Evolutionary conservation across 64 coral and sea anemone species (phyloP).

Genomic region (Anthopleura sola): DNA sequence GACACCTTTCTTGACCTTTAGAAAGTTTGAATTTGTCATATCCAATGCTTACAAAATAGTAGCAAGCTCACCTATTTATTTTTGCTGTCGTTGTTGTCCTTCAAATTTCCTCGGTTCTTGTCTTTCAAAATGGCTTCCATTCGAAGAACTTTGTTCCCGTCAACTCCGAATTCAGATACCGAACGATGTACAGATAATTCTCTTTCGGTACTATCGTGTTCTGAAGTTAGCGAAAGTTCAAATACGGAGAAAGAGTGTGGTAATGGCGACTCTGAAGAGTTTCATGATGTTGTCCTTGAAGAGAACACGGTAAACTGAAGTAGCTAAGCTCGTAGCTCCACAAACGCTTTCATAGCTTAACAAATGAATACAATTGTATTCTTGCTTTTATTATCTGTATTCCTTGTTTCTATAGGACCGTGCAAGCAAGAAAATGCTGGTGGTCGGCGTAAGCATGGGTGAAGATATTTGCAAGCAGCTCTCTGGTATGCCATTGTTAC

Average conservation of each 20-base stretch:
- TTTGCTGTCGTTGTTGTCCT: not conserved
- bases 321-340: no score
- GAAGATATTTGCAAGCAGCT: conserved; percentile 5
- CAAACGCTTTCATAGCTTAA: no score
- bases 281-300: not conserved
- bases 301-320: not conserved
- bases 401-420: not conserved
- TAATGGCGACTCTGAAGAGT: not conserved
- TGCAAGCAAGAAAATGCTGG: conserved; percentile 40
- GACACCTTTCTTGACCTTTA: not conserved
- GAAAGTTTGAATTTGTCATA: not conserved
- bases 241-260: not conserved
- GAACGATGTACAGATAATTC: not conserved
- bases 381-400: not conserved
- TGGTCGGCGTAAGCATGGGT: conserved; percentile 2
- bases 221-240: not conserved
- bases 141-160: not conserved
- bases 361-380: not conserved
- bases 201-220: not conserved
- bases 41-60: not conserved
- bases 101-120: not conserved
- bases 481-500: not conserved
- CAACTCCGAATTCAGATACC: not conserved
- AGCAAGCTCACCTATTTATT: not conserved
- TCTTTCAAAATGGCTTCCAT: conserved; percentile 26